These are phyloP conservation scores for Mesorhabditis sp. DNA, from an alignment of 2,888 invertebrate species.

Conservation along the genomic window DNA sequence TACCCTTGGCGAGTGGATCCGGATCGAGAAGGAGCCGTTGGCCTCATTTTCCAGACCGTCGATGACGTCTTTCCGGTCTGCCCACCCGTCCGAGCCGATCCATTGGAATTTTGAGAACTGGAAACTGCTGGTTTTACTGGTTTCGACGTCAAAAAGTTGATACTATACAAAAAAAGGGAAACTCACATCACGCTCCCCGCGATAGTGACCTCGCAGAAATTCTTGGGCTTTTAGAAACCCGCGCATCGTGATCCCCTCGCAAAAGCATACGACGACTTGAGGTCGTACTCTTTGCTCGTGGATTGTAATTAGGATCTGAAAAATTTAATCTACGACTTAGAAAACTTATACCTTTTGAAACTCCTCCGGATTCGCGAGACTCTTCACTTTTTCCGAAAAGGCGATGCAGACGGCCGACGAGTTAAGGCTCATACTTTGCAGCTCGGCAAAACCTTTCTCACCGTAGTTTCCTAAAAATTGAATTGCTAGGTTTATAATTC, in stretches of 20 bases:
- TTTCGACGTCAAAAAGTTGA: too few species aligned
- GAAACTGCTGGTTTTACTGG: conserved; percentile 5
- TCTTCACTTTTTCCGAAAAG: conserved; percentile 67
- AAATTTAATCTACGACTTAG: background rate
- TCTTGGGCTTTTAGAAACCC: conserved; percentile 53
- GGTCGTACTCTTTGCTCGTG: conserved; percentile 44
- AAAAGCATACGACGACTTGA: conserved; percentile 69
- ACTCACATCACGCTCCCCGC: too few species aligned
- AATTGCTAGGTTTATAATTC: too few species aligned
- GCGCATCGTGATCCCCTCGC: conserved; percentile 71
- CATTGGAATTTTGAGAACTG: conserved; percentile 48
- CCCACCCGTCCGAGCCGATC: conserved; percentile 56
- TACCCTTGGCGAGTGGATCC: conserved; percentile 73
- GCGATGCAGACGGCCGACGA: conserved; percentile 69
- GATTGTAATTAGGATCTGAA: conserved; percentile 37
- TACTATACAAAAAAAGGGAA: background rate
- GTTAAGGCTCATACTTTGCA: conserved; percentile 62
- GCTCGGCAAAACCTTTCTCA: conserved; percentile 72
- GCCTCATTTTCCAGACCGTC: conserved; percentile 69
- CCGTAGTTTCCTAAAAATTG: conserved; percentile 72
- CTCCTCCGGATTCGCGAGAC: conserved; percentile 45
- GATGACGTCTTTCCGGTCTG: conserved; percentile 68
- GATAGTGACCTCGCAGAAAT: conserved; percentile 16
- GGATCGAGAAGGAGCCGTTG: conserved; percentile 72
- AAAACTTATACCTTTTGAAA: conserved; percentile 27